Evolutionary conservation across 2,113 vertebrate genomes (phyloP), one percentile per base, ranked within the genome.

Genomic region (Lampris incognitus): DNA sequence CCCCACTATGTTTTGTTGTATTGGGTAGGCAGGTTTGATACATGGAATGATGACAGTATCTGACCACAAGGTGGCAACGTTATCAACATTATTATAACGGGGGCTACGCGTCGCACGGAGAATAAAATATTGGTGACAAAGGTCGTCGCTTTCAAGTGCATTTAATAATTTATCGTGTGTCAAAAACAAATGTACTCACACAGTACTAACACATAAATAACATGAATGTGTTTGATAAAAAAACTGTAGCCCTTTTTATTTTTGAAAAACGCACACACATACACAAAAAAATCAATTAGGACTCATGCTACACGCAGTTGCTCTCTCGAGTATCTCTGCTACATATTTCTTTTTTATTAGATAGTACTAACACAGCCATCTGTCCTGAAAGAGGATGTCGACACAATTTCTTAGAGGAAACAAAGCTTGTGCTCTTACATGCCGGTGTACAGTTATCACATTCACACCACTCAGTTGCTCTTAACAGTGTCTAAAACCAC

Each of bases 241-340:
- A 92, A 91, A 85, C 74, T 61, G 89, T 94, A 95, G 94, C 94
- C 94, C 94, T 95, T 94, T 92, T 91, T 81, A 88, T 88, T 90
- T 72, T 75, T 79, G 76, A 91, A 85, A 88, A 69, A 69, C 81
- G 44, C 87, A 88, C 66, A 85, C 74, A 89, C 74, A 87, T 24
- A 24, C 24, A 24, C 24, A 24, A 24, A 24, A 74, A 72, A 85
- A 88, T 82, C 5, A 79, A 87, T 88, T 82, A 83, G 49, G 79
- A 80, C 76, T 89, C 91, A 91, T 92, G 91, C 90, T 90, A 91
- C 89, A 89, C 86, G 54, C 82, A 83, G 86, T 93, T 88, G 90
- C 89, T 88, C 85, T 73, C 87, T 87, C 80, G 63, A 82, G 65
- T 56, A 78, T 78, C 81, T 85, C 84, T 93, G 92, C 89, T 93